A percentile compares a stretch with the other conserved stretches of the same genome.
Evolutionary conservation across 2,888 invertebrate genomes (phyloP).

Genomic region (Sarcophaga variegata): DNA sequence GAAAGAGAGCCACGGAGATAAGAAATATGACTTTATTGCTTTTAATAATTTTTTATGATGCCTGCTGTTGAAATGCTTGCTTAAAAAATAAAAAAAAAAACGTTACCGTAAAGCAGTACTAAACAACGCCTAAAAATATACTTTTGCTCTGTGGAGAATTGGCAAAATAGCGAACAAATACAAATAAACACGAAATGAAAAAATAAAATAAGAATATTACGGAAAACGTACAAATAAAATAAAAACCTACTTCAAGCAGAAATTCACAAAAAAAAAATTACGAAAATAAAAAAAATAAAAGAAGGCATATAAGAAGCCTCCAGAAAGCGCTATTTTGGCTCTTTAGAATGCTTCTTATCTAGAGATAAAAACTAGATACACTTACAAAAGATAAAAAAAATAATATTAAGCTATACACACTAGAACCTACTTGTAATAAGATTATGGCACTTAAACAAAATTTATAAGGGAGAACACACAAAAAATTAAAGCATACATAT

Average conservation of each 20-base stretch:
- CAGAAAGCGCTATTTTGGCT: slow-evolving; percentile 11
- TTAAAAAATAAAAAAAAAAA: not conserved
- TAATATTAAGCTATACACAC: not conserved
- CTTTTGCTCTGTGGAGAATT: slow-evolving; percentile 41
- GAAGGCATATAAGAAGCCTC: not conserved
- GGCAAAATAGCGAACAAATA: slow-evolving; percentile 33
- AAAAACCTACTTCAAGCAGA: slow-evolving; percentile 41
- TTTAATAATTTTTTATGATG: slow-evolving; percentile 14
- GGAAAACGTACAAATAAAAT: not conserved
- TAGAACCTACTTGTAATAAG: not conserved
- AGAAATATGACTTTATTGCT: slow-evolving; percentile 36
- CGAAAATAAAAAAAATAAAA: not conserved
- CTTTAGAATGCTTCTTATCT: not conserved
- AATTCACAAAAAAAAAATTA: slow-evolving; percentile 14
- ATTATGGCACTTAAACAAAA: slow-evolving; percentile 5
- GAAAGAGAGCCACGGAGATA: not conserved
- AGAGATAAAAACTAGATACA: slow-evolving; percentile 4
- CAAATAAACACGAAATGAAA: slow-evolving; percentile 6
- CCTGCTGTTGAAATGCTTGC: not conserved
- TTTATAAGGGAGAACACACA: not conserved
- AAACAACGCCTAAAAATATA: slow-evolving; percentile 45
- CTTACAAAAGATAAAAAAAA: not conserved
- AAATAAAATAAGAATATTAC: not conserved
- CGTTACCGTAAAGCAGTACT: not conserved
- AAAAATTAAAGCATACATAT: not conserved